Evolutionary conservation across 2,797 vertebrate species (phyloP).

Genomic region (Thaleichthys pacificus): DNA sequence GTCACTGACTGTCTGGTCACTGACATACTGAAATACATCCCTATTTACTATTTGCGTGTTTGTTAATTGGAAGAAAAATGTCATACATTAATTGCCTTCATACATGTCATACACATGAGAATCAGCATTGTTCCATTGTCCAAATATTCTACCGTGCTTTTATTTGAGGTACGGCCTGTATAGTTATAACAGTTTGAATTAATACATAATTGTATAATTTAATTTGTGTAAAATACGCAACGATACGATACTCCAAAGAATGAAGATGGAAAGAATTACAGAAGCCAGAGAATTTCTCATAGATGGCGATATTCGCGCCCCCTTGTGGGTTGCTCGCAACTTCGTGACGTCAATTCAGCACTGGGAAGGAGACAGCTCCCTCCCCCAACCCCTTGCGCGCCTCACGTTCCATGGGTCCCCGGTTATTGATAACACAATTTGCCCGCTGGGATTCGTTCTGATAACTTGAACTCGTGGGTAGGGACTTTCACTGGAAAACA

Average conservation of each 20-base stretch:
- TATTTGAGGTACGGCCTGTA: no score
- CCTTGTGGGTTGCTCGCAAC: constrained; percentile 56
- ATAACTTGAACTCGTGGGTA: constrained; percentile 60
- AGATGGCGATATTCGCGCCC: constrained; percentile 53
- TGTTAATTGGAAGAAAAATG: no score
- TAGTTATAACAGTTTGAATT: neutral
- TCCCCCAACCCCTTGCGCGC: constrained; percentile 65
- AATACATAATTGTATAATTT: neutral
- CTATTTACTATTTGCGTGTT: no score
- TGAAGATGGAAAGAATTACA: constrained; percentile 24
- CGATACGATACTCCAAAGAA: constrained; percentile 20
- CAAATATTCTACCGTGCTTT: no score
- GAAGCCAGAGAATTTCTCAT: constrained; percentile 6
- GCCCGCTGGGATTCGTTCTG: constrained; percentile 71
- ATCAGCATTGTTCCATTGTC: neutral
- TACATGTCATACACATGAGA: no score
- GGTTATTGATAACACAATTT: constrained; percentile 73
- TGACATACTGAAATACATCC: no score
- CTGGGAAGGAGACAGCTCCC: constrained; percentile 78
- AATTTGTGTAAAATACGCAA: neutral
- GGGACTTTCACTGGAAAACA: constrained; percentile 32
- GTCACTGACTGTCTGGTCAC: no score
- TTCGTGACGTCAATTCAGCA: constrained; percentile 82
- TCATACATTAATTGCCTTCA: no score
- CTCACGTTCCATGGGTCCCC: constrained; percentile 75